A percentile compares a stretch with the other conserved stretches of the same genome.
Conservation (phyloP, 2,888 invertebrate genomes). For the Caenorhabditis zanzibari region DNA sequence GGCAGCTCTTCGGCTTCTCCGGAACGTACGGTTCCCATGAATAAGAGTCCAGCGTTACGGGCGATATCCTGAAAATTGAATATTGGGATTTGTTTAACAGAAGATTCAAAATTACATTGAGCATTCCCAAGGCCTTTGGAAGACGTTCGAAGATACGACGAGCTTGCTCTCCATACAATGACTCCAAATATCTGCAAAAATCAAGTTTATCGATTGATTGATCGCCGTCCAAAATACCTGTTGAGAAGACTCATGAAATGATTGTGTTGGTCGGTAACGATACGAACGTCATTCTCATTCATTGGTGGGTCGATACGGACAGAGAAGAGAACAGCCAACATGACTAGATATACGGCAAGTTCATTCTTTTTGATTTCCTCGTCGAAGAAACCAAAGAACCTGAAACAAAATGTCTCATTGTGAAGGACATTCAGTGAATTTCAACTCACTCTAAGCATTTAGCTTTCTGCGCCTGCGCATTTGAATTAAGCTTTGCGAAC, state of each 20-base stretch:
- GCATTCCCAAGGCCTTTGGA: constrained; percentile 74
- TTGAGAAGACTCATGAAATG: constrained; percentile 67
- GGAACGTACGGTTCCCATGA: constrained; percentile 76
- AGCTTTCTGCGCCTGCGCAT: constrained; percentile 71
- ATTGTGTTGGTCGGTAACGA: constrained; percentile 56
- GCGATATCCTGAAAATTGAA: constrained; percentile 67
- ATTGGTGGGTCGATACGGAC: constrained; percentile 67
- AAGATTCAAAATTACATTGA: constrained; percentile 58
- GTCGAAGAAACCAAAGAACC: constrained; percentile 78
- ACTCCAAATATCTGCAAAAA: constrained; percentile 82
- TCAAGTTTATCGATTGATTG: background rate
- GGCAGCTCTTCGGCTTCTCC: constrained; percentile 78
- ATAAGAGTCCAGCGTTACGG: constrained; percentile 75
- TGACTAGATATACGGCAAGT: constrained; percentile 78
- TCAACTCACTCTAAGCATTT: constrained; percentile 75
- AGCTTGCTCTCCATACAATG: constrained; percentile 77
- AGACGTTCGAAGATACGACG: constrained; percentile 71
- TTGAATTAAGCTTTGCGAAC: constrained; percentile 79
- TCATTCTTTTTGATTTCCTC: constrained; percentile 78
- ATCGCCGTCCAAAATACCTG: constrained; percentile 11
- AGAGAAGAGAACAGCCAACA: constrained; percentile 78
- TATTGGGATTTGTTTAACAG: background rate
- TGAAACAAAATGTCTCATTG: constrained; percentile 42
- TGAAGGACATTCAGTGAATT: background rate
- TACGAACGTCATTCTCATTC: constrained; percentile 67